Evolutionary conservation across 2,888 invertebrate genomes (phyloP).

Genomic region (Acronicta psi): DNA sequence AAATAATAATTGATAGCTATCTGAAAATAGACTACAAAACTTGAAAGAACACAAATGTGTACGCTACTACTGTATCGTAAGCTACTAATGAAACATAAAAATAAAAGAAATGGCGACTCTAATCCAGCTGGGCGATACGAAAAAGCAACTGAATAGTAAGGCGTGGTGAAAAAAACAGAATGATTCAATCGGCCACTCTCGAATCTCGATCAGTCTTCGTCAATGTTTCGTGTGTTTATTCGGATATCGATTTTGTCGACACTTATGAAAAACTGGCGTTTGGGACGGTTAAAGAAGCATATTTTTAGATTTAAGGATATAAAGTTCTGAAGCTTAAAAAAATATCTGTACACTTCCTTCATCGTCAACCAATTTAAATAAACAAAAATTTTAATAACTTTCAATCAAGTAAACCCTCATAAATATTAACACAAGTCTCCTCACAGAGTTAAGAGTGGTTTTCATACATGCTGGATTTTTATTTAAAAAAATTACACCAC

Average conservation of each 20-base stretch:
- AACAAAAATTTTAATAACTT: too few species aligned
- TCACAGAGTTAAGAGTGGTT: too few species aligned
- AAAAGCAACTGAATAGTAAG: constrained; percentile 69
- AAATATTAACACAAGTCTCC: too few species aligned
- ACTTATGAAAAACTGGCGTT: constrained; percentile 46
- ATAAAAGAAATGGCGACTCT: constrained; percentile 54
- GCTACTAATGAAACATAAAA: not conserved
- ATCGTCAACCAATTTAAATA: too few species aligned
- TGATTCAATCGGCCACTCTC: constrained; percentile 79
- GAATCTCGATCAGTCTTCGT: constrained; percentile 79
- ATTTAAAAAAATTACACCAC: too few species aligned
- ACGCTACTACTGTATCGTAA: too few species aligned
- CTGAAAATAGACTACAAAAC: too few species aligned
- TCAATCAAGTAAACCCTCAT: too few species aligned
- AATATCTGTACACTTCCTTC: not conserved
- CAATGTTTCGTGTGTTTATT: constrained; percentile 64
- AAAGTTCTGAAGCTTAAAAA: not conserved
- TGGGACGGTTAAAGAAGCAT: constrained; percentile 13
- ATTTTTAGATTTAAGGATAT: constrained; percentile 10
- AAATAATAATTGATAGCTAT: too few species aligned
- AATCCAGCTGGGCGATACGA: constrained; percentile 53
- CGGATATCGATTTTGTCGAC: constrained; percentile 54
- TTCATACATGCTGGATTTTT: too few species aligned
- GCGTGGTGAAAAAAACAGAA: constrained; percentile 77
- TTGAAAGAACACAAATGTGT: too few species aligned